Conservation (phyloP, 2,888 invertebrate species). For the Abscondita cerata region DNA sequence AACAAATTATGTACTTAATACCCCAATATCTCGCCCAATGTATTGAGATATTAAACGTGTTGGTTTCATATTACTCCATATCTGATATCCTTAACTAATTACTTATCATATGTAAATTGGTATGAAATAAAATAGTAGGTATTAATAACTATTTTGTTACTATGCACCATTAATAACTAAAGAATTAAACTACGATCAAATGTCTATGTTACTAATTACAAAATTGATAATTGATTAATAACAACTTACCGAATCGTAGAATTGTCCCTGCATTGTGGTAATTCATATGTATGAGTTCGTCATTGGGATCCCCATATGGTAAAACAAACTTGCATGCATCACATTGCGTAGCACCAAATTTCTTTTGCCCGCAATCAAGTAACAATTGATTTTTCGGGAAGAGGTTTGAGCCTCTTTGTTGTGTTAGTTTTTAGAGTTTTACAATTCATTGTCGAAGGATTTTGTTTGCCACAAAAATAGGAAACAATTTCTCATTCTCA, state of each 20-base stretch:
- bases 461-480: conserved; percentile 56
- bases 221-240: too few species aligned
- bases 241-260: conserved; percentile 69
- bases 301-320: conserved; percentile 77
- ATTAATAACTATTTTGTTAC: too few species aligned
- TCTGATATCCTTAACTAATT: too few species aligned
- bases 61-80: too few species aligned
- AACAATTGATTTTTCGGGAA: conserved; percentile 71
- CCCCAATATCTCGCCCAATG: too few species aligned
- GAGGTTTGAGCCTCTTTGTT: conserved; percentile 55
- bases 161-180: too few species aligned
- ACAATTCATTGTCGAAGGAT: conserved; percentile 29
- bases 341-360: conserved; percentile 78
- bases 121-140: too few species aligned
- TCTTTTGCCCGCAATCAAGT: conserved; percentile 85
- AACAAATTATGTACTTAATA: too few species aligned
- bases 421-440: conserved; percentile 19
- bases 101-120: too few species aligned
- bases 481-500: conserved; percentile 55
- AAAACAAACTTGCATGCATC: conserved; percentile 76
- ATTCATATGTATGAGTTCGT: conserved; percentile 76
- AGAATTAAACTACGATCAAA: too few species aligned
- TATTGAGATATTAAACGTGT: too few species aligned
- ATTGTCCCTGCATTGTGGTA: conserved; percentile 74
- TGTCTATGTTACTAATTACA: too few species aligned